Base-by-base conservation (phyloP, 2,888 invertebrate genomes). In the Anticlea derivata region DNA sequence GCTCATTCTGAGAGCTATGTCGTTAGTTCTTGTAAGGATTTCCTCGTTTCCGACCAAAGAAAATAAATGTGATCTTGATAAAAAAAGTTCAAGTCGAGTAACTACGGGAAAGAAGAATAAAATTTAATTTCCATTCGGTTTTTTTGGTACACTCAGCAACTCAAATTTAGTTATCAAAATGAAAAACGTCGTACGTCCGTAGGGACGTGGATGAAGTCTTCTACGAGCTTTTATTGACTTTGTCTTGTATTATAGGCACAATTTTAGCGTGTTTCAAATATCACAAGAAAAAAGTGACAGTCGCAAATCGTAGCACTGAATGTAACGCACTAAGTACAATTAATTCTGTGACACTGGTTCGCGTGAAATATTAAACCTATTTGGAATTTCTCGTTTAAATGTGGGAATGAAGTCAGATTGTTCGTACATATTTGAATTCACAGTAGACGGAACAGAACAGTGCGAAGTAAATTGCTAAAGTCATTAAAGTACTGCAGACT, bases 121-220 rank as follows among this genome's bases (percentile, higher is more conserved):
- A 63, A 61, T 65, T 63, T 61, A 66, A 68, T 69, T 66, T 69
- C 62, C 66, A 48, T 57, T 47, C 45, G 48, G 54, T 46, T 60
- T 51, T 59, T 55, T 49, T 52, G 43, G 44, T 52, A 58, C 52
- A 55, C 35, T 55, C 24, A 7, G 20, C 22, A 12, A 38, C 34
- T 13, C 7, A 31, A 29, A 1, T 41, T 20, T n/a, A n/a, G n/a
- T n/a, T n/a, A n/a, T n/a, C n/a, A n/a, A n/a, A n/a, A n/a, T n/a
- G n/a, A n/a, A n/a, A n/a, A n/a, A n/a, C n/a, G n/a, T n/a, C n/a
- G n/a, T n/a, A n/a, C n/a, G n/a, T n/a, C n/a, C n/a, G n/a, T n/a
- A n/a, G n/a, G n/a, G n/a, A n/a, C n/a, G n/a, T n/a, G n/a, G n/a
- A n/a, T n/a, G n/a, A n/a, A n/a, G n/a, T n/a, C n/a, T n/a, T n/a